phyloP scores from a whole-genome alignment of 2,888 invertebrate genomes.

The Tetranychus truncatus region DNA sequence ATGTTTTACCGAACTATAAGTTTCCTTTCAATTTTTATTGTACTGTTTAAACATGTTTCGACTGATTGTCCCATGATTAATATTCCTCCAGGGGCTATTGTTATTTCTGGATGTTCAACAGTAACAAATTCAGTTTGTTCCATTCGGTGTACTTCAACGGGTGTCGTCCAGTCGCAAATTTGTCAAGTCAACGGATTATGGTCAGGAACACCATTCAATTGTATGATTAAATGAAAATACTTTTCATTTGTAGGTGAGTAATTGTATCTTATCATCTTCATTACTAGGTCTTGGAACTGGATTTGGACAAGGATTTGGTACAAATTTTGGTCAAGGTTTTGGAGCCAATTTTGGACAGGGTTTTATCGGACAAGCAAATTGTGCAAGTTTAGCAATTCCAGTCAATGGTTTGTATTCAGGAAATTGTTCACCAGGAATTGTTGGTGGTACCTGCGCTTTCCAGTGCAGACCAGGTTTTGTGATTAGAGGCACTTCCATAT shows the following conservation, averaged over 20 bases:
- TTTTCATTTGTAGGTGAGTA: not conserved
- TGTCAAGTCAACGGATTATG: not conserved
- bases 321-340: not conserved
- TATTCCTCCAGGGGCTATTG: not conserved
- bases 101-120: not conserved
- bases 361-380: not conserved
- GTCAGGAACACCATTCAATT: not conserved
- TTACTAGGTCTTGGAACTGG: too few species aligned
- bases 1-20: not conserved
- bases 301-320: too few species aligned
- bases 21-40: not conserved
- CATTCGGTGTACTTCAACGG: not conserved
- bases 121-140: not conserved
- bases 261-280: too few species aligned
- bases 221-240: not conserved
- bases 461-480: not conserved
- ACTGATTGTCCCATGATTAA: not conserved
- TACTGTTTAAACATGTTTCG: not conserved
- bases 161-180: not conserved
- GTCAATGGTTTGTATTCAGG: constrained; percentile 3
- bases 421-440: constrained; percentile 4
- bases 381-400: not conserved
- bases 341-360: not conserved
- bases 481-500: constrained; percentile 2
- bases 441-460: constrained; percentile 4